These are phyloP conservation scores for Scaptomyza tumidula DNA, from an alignment of 2,888 invertebrate species.

Conservation along the genomic window DNA sequence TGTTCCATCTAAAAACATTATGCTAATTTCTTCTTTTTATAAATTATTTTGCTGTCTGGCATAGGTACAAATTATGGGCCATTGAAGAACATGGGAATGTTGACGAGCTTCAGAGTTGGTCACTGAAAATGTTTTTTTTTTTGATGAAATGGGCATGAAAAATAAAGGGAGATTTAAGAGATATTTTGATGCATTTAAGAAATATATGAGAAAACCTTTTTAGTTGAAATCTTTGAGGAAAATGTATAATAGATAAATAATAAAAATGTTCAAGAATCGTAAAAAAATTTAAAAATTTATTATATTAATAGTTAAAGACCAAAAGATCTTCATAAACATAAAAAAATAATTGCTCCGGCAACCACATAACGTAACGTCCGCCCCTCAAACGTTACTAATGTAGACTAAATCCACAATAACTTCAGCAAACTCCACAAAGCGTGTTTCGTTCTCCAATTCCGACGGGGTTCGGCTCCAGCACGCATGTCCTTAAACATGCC, in stretches of 20 bases:
- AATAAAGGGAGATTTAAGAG: neutral
- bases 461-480: slow-evolving; percentile 34
- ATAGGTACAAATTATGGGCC: slow-evolving; percentile 30
- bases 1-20: slow-evolving; percentile 64
- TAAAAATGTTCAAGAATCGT: neutral
- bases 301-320: neutral
- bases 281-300: neutral
- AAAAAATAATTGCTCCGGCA: neutral
- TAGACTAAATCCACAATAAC: slow-evolving; percentile 54
- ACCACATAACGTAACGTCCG: slow-evolving; percentile 38
- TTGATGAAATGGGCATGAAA: neutral
- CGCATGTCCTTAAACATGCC: slow-evolving; percentile 71
- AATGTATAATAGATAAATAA: neutral
- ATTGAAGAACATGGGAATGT: slow-evolving; percentile 24
- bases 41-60: slow-evolving; percentile 14
- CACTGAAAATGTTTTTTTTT: slow-evolving; percentile 3
- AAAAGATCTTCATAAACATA: neutral
- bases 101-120: slow-evolving; percentile 4
- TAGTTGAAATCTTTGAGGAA: no score
- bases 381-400: slow-evolving; percentile 38
- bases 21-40: slow-evolving; percentile 49
- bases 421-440: slow-evolving; percentile 50
- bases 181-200: no score
- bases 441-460: slow-evolving; percentile 17
- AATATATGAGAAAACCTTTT: neutral